These are phyloP conservation scores for Drosophila paranaensis DNA, from an alignment of 2,888 invertebrate species.

Conservation along the genomic window DNA sequence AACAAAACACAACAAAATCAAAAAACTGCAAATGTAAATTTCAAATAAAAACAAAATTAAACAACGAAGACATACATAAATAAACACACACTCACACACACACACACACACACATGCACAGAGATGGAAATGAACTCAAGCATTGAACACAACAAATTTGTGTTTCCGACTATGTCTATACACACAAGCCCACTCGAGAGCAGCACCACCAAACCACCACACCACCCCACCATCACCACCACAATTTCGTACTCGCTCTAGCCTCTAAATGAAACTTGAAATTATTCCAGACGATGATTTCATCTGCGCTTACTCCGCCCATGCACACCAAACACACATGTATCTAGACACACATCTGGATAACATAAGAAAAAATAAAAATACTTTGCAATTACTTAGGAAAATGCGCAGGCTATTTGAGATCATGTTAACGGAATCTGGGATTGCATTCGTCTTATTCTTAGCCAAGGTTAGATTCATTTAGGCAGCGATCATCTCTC, in stretches of 20 bases:
- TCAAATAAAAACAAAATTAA: conserved; percentile 54
- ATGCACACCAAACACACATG: conserved; percentile 25
- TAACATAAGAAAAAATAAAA: conserved; percentile 27
- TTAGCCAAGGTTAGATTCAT: conserved; percentile 70
- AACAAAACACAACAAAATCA: conserved; percentile 59
- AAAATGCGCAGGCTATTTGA: conserved; percentile 27
- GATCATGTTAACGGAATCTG: conserved; percentile 26
- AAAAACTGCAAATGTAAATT: conserved; percentile 77
- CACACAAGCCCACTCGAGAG: conserved; percentile 6
- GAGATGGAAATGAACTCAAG: conserved; percentile 63
- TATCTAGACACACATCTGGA: conserved; percentile 43
- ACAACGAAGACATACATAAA: conserved; percentile 65
- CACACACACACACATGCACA: neutral
- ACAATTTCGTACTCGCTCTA: conserved; percentile 20
- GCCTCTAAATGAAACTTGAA: conserved; percentile 61
- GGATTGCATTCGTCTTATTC: conserved; percentile 36
- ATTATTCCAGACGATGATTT: conserved; percentile 77
- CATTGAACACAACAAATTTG: conserved; percentile 43
- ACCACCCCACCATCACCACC: neutral
- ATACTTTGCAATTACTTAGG: conserved; percentile 37
- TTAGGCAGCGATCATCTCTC: conserved; percentile 37
- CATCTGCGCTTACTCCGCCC: conserved; percentile 71
- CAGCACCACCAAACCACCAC: conserved; percentile 3
- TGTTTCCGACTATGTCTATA: conserved; percentile 43
- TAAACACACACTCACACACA: conserved; percentile 20